A percentile compares a stretch with the other conserved stretches of the same genome.
These are phyloP conservation scores for Carassius auratus DNA, from an alignment of 2,113 vertebrate genomes.

Conservation along the genomic window DNA sequence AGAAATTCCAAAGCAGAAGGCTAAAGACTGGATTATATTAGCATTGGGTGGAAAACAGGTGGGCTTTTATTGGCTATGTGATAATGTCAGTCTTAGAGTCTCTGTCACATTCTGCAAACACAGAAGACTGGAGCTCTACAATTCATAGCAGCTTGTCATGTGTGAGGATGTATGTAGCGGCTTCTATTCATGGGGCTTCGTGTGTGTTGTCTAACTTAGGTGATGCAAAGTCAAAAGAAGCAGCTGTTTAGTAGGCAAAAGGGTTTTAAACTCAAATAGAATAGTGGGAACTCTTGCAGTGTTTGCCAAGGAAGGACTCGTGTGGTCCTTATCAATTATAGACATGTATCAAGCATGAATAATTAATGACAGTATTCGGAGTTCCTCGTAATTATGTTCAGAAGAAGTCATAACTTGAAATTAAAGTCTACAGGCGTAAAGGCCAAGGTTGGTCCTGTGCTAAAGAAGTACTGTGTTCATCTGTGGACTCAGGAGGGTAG, in stretches of 20 bases:
- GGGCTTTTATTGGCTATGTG: constrained; percentile 76
- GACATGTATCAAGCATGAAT: constrained; percentile 68
- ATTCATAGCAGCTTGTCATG: constrained; percentile 27
- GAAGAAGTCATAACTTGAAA: constrained; percentile 50
- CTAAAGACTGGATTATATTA: constrained; percentile 75
- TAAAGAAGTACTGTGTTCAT: constrained; percentile 31
- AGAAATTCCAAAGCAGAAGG: constrained; percentile 64
- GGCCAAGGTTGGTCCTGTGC: constrained; percentile 10
- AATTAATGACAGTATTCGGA: constrained; percentile 67
- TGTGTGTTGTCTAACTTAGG: background rate
- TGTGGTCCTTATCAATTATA: constrained; percentile 67
- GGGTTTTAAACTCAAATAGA: constrained; percentile 34
- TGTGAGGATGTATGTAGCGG: constrained; percentile 6
- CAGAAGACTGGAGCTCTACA: constrained; percentile 5
- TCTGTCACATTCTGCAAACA: constrained; percentile 55
- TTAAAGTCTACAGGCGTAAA: constrained; percentile 52
- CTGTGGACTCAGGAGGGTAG: constrained; percentile 25
- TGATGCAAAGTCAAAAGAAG: constrained; percentile 46
- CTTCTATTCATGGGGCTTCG: constrained; percentile 27
- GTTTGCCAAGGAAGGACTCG: constrained; percentile 62
- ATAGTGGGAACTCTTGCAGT: constrained; percentile 40
- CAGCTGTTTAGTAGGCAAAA: constrained; percentile 63
- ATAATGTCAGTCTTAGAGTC: constrained; percentile 72
- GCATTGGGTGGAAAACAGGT: constrained; percentile 73
- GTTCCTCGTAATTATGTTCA: background rate